Evolutionary conservation across 2,888 invertebrate species (phyloP).

Genomic region (Amiota mariae): DNA sequence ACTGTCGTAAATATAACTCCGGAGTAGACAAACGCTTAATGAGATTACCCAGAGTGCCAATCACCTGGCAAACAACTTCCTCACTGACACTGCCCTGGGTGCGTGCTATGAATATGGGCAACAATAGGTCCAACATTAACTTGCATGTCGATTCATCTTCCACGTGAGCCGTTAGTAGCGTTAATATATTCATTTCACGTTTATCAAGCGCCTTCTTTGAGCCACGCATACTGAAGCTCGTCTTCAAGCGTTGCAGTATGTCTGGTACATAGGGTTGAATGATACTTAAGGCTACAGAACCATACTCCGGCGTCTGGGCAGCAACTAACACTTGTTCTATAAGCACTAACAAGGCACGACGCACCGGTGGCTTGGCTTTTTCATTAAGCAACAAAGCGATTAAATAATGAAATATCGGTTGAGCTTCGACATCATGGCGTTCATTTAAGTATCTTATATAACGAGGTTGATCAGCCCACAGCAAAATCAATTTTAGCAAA

Average conservation of each 20-base stretch:
- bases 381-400: conserved; percentile 82
- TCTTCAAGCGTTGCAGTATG: conserved; percentile 82
- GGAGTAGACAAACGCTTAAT: conserved; percentile 80
- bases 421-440: conserved; percentile 66
- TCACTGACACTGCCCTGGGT: conserved; percentile 78
- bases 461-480: conserved; percentile 87
- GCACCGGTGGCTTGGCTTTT: conserved; percentile 79
- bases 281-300: conserved; percentile 74
- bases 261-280: conserved; percentile 82
- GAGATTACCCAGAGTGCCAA: conserved; percentile 85
- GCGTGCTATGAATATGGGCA: conserved; percentile 83
- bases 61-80: conserved; percentile 80
- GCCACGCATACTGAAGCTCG: conserved; percentile 78
- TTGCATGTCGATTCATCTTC: conserved; percentile 81
- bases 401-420: conserved; percentile 78
- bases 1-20: conserved; percentile 79
- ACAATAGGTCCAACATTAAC: conserved; percentile 79
- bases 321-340: conserved; percentile 82
- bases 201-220: conserved; percentile 76
- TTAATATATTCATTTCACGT: conserved; percentile 83
- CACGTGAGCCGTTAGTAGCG: conserved; percentile 84
- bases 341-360: conserved; percentile 82
- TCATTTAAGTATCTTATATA: conserved; percentile 83
- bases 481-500: conserved; percentile 83
- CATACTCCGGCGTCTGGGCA: conserved; percentile 74